Evolutionary conservation across 1,140 invertebrate genomes (phyloP).

Genomic region (Lucilia sericata): DNA sequence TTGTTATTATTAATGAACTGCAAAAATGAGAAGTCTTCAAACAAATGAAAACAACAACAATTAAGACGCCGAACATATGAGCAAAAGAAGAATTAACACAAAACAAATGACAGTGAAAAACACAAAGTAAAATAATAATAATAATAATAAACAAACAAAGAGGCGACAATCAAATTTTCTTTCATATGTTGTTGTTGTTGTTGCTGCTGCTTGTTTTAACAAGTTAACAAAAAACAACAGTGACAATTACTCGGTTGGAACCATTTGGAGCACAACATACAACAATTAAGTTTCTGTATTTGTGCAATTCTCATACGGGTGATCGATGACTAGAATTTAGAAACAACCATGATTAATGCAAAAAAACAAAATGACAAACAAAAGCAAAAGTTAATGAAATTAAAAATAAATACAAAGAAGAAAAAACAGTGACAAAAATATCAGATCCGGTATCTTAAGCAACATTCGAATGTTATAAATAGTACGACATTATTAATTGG

Average conservation of each 20-base stretch:
- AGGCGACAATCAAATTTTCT: not conserved
- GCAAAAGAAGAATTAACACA: not conserved
- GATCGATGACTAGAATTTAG: conserved; percentile 19
- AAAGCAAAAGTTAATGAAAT: not conserved
- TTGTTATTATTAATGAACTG: conserved; percentile 20
- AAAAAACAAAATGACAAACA: not conserved
- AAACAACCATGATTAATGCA: not conserved
- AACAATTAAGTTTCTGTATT: not conserved
- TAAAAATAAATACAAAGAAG: not conserved
- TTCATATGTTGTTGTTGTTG: not conserved
- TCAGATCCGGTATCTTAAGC: conserved; percentile 2
- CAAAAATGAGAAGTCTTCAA: conserved; percentile 23
- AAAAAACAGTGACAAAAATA: conserved; percentile 6
- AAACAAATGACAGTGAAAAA: not conserved
- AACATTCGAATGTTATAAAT: too few species aligned
- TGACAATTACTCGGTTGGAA: conserved; percentile 5
- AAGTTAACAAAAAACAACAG: not conserved
- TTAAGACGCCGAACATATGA: not conserved
- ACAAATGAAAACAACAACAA: not conserved
- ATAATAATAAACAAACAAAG: not conserved
- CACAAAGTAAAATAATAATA: not conserved
- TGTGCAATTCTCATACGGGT: not conserved
- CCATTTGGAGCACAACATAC: conserved; percentile 1
- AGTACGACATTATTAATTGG: too few species aligned
- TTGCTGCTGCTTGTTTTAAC: not conserved